Evolutionary conservation across 1,140 invertebrate genomes (phyloP).

Genomic region (Patella vulgata): DNA sequence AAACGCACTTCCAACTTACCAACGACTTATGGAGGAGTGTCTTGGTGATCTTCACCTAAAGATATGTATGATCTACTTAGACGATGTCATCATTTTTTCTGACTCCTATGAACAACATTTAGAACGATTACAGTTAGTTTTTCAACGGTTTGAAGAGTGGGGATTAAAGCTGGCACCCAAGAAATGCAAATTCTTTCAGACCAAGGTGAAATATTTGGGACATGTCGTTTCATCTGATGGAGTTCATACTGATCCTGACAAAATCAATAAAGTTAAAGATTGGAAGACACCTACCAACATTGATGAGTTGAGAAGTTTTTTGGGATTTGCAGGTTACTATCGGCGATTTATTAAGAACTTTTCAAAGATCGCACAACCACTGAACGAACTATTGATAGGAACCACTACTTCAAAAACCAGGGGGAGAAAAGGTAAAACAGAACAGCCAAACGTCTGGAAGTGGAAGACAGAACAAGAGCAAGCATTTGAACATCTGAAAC

Average conservation of each 20-base stretch:
- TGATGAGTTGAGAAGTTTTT: slow-evolving; percentile 65
- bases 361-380: slow-evolving; percentile 10
- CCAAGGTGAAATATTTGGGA: too few relatives aligned
- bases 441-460: neutral
- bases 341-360: slow-evolving; percentile 53
- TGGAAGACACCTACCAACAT: slow-evolving; percentile 37
- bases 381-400: too few relatives aligned
- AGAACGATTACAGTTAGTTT: neutral
- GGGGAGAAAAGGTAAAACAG: neutral
- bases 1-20: too few relatives aligned
- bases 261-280: slow-evolving; percentile 16
- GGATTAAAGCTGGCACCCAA: too few relatives aligned
- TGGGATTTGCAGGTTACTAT: slow-evolving; percentile 66
- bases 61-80: slow-evolving; percentile 26
- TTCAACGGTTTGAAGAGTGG: too few relatives aligned
- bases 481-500: slow-evolving; percentile 33
- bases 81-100: slow-evolving; percentile 33
- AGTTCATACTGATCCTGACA: slow-evolving; percentile 34
- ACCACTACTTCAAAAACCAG: too few relatives aligned
- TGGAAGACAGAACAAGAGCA: neutral
- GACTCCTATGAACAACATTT: slow-evolving; percentile 10
- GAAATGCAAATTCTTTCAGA: too few relatives aligned
- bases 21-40: slow-evolving; percentile 38
- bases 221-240: too few relatives aligned
- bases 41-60: slow-evolving; percentile 41